A percentile compares a stretch with the other conserved stretches of the same genome.
Conservation (phyloP, 1,140 invertebrate genomes). For the Druon quercuslanigerum region DNA sequence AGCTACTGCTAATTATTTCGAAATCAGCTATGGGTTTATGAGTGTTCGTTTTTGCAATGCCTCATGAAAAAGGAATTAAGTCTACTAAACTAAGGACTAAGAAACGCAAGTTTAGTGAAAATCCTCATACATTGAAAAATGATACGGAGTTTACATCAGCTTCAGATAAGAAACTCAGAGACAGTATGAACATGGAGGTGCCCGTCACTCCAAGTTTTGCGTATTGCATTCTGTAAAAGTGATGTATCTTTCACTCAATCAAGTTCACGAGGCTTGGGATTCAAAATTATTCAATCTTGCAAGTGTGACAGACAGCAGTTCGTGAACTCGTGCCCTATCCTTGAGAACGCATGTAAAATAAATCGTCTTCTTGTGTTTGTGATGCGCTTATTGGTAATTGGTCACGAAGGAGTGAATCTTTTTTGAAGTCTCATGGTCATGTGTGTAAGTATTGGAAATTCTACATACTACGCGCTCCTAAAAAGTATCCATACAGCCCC, state of each 20-base stretch:
- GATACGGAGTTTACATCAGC: constrained; percentile 4
- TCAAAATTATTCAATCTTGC: no score
- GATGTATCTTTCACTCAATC: no score
- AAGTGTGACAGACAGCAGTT: no score
- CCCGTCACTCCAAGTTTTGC: constrained; percentile 26
- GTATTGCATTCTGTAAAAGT: constrained; percentile 36
- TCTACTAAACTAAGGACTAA: no score
- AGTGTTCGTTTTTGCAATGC: no score
- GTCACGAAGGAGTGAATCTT: constrained; percentile 23
- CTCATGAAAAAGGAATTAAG: no score
- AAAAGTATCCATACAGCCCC: constrained; percentile 29
- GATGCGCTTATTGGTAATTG: neutral
- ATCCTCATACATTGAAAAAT: neutral
- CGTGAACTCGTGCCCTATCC: no score
- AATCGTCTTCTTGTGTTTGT: no score
- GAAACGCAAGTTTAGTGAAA: constrained; percentile 6
- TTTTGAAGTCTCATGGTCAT: constrained; percentile 8
- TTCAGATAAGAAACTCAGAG: neutral
- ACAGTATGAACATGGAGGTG: constrained; percentile 30
- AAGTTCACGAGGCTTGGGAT: no score
- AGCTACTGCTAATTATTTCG: no score
- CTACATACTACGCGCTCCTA: constrained; percentile 3
- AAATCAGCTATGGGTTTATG: no score
- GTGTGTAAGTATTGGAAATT: constrained; percentile 10
- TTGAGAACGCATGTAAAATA: no score